These are phyloP conservation scores for Machimus rusticus DNA, from an alignment of 2,888 invertebrate species.

Conservation along the genomic window DNA sequence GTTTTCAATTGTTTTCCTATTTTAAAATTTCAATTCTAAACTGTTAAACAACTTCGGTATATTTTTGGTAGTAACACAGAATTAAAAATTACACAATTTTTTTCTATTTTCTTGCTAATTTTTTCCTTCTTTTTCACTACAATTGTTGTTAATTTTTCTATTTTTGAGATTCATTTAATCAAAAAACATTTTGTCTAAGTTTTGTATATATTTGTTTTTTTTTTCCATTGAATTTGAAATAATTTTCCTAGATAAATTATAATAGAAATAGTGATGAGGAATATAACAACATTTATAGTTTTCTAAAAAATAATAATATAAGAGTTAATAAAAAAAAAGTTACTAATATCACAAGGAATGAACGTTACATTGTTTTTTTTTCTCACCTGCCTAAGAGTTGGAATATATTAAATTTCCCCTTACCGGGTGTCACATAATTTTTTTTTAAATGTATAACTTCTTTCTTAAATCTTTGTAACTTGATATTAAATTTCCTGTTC, in stretches of 20 bases:
- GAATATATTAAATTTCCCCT: neutral
- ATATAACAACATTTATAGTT: neutral
- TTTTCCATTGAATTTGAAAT: neutral
- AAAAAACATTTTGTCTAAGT: neutral
- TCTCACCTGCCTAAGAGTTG: neutral
- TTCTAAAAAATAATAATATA: neutral
- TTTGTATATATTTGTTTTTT: neutral
- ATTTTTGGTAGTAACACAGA: neutral
- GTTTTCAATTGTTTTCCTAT: too few species aligned
- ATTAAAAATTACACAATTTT: neutral
- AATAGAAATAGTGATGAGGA: neutral
- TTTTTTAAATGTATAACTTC: too few species aligned
- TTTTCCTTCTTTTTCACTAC: neutral
- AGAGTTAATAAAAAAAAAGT: neutral
- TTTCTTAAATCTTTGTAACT: too few species aligned
- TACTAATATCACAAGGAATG: constrained; percentile 12
- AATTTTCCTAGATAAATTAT: neutral
- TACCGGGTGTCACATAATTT: too few species aligned
- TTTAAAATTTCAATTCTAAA: neutral
- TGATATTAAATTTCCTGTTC: neutral
- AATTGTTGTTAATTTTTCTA: neutral
- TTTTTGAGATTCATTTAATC: neutral
- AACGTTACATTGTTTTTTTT: neutral
- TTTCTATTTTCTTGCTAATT: neutral
- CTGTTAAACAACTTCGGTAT: neutral